Conservation (phyloP, 2,888 invertebrate genomes). For the Lasioglossum morio region DNA sequence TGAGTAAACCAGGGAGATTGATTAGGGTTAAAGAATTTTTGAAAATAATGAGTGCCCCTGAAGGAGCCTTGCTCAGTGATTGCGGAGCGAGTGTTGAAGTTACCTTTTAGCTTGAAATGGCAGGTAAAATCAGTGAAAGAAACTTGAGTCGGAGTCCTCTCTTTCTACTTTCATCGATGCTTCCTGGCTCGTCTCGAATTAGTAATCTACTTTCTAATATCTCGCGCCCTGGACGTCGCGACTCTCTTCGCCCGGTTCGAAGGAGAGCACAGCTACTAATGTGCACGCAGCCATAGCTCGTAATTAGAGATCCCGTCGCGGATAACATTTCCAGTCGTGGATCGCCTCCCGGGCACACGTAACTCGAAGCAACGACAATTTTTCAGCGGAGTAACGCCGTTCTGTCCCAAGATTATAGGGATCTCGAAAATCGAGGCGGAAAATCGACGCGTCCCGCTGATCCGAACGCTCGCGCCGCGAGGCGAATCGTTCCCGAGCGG, state of each 20-base stretch:
- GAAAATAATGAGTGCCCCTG: too few relatives aligned
- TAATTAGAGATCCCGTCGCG: constrained; percentile 70
- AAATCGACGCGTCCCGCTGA: background rate
- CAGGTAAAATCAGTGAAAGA: too few relatives aligned
- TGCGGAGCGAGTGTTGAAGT: too few relatives aligned
- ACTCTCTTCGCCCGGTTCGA: constrained; percentile 21
- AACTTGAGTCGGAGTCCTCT: constrained; percentile 56
- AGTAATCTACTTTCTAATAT: constrained; percentile 59
- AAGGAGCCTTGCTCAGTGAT: too few relatives aligned
- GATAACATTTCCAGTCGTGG: constrained; percentile 65
- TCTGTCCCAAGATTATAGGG: background rate
- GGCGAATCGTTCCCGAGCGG: background rate
- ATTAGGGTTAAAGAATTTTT: too few relatives aligned
- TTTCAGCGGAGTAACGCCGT: constrained; percentile 25
- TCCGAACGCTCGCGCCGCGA: background rate
- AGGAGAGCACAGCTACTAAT: constrained; percentile 47
- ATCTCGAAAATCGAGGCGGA: constrained; percentile 4
- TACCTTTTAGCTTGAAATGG: too few relatives aligned
- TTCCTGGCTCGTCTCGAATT: constrained; percentile 18
- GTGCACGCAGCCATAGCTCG: constrained; percentile 50
- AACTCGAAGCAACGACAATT: constrained; percentile 58
- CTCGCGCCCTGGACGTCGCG: constrained; percentile 8
- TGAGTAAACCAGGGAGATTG: too few relatives aligned
- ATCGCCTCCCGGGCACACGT: constrained; percentile 45
- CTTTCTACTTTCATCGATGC: constrained; percentile 60